phyloP scores from a whole-genome alignment of 23 tunicate species.

The Ascidia mentula region DNA sequence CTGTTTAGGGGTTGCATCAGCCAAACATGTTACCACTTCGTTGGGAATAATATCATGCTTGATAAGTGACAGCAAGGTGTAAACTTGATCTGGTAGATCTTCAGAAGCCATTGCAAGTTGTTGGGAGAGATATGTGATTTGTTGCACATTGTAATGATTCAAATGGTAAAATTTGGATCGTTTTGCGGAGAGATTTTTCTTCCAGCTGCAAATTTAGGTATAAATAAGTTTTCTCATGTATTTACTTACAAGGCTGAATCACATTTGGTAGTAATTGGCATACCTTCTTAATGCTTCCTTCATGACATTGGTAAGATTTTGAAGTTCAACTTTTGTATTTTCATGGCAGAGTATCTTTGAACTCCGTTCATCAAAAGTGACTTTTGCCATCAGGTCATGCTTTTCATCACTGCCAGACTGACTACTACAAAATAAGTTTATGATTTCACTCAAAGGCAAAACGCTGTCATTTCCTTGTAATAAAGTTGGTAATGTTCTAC shows the following conservation, averaged over 20 bases:
- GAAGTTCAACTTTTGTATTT: slow-evolving; percentile 27
- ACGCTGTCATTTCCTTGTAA: background rate
- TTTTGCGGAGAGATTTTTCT: slow-evolving; percentile 22
- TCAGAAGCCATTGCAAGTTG: slow-evolving; percentile 31
- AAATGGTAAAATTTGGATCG: slow-evolving; percentile 56
- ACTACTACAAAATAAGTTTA: background rate
- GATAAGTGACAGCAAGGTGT: slow-evolving; percentile 31
- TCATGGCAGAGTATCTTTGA: slow-evolving; percentile 18
- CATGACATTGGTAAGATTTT: slow-evolving; percentile 28
- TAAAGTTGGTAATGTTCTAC: too few relatives aligned
- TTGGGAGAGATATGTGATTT: slow-evolving; percentile 55
- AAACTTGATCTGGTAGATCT: slow-evolving; percentile 56
- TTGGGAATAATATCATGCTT: slow-evolving; percentile 7
- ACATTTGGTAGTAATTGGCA: too few relatives aligned
- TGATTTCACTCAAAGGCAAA: background rate
- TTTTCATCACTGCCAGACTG: background rate
- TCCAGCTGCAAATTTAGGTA: slow-evolving; percentile 46
- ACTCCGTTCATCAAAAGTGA: slow-evolving; percentile 32
- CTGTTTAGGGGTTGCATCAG: slow-evolving; percentile 20
- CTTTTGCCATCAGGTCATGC: background rate
- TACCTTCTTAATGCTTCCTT: slow-evolving; percentile 13
- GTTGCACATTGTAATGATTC: slow-evolving; percentile 61
- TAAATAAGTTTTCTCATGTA: too few relatives aligned
- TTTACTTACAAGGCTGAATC: too few relatives aligned
- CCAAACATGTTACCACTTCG: slow-evolving; percentile 15